Conservation (phyloP, 2,797 vertebrate genomes). For the Sciaenops ocellatus region DNA sequence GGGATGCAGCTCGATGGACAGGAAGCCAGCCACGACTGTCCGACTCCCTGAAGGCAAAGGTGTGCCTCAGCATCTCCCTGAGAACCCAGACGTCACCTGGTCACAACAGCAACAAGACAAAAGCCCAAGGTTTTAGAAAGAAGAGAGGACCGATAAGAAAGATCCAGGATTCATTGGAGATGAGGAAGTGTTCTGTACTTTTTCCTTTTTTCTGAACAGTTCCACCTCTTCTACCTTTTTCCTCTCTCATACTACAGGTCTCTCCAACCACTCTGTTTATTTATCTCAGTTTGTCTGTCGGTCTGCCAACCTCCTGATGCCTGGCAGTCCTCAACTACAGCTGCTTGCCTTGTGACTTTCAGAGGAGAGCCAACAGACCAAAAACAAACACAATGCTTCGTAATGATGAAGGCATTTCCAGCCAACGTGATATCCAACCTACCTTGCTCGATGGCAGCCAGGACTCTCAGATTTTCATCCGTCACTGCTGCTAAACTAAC, state of each 20-base stretch:
- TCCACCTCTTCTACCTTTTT: background rate
- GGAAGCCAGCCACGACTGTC: constrained; percentile 90
- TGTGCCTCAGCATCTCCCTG: constrained; percentile 83
- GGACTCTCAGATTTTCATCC: constrained; percentile 85
- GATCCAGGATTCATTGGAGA: background rate
- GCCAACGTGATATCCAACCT: constrained; percentile 26
- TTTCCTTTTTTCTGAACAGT: background rate
- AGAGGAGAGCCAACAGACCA: background rate
- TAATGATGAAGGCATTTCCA: constrained; percentile 9
- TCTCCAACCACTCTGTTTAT: constrained; percentile 21
- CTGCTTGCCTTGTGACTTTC: constrained; percentile 39
- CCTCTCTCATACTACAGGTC: background rate
- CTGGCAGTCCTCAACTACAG: constrained; percentile 29
- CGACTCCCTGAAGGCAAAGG: constrained; percentile 87
- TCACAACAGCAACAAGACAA: background rate
- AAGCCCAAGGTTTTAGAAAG: background rate
- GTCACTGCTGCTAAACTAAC: constrained; percentile 83
- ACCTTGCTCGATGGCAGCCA: constrained; percentile 88
- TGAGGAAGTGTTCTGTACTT: background rate
- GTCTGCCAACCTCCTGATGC: constrained; percentile 27
- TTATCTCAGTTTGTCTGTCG: background rate
- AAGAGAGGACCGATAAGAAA: background rate
- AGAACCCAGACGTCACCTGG: constrained; percentile 87
- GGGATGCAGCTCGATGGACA: constrained; percentile 86
- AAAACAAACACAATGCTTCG: constrained; percentile 1